A percentile compares a stretch with the other conserved stretches of the same genome.
These are phyloP conservation scores for Egretta garzetta DNA, from an alignment of 2,113 vertebrate genomes.

Conservation along the genomic window DNA sequence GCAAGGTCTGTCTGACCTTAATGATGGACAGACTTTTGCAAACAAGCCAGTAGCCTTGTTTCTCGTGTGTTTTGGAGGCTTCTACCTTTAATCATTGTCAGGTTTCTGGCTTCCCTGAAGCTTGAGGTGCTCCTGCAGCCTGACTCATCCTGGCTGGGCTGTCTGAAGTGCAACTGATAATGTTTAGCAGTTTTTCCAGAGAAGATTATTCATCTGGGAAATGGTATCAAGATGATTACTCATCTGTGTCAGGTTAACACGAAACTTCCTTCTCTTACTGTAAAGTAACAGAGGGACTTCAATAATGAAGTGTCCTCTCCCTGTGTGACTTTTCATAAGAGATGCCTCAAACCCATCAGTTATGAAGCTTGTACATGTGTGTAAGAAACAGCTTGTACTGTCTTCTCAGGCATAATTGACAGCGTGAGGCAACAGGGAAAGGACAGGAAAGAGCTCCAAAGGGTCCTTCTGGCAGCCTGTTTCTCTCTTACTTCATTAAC, in stretches of 20 bases:
- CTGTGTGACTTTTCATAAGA: background rate
- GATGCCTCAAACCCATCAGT: background rate
- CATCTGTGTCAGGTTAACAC: background rate
- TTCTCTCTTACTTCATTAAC: background rate
- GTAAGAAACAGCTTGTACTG: background rate
- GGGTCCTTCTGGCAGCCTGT: background rate
- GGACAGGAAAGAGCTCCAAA: background rate
- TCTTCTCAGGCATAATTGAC: background rate
- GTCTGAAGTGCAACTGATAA: constrained; percentile 41
- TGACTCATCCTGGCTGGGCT: constrained; percentile 34
- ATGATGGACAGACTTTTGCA: background rate
- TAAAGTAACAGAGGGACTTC: background rate
- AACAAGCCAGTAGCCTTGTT: constrained; percentile 15
- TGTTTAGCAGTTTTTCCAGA: constrained; percentile 56
- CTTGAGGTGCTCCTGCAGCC: constrained; percentile 2
- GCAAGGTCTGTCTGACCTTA: background rate
- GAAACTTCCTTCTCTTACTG: background rate
- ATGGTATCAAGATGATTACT: constrained; percentile 56
- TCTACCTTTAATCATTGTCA: constrained; percentile 31
- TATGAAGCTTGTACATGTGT: background rate
- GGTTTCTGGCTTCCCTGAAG: constrained; percentile 21
- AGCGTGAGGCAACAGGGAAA: background rate
- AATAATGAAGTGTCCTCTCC: background rate
- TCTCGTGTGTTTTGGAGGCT: background rate
- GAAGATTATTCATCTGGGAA: constrained; percentile 65